phyloP scores from a whole-genome alignment of 2,888 invertebrate species.

The Esperia sulphurella region DNA sequence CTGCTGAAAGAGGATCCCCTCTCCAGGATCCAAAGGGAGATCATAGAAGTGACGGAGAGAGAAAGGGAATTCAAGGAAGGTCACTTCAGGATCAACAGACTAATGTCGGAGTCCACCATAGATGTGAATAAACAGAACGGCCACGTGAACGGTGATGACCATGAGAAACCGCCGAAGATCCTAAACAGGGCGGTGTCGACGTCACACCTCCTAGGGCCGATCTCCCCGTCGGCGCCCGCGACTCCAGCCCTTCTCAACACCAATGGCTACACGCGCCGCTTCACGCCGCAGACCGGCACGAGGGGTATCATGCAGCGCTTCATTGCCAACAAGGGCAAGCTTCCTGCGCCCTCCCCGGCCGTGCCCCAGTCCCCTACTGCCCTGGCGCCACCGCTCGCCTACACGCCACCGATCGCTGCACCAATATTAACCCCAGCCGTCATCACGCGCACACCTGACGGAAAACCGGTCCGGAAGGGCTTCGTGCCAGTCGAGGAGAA shows the following conservation, averaged over 20 bases:
- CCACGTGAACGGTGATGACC: conserved; percentile 55
- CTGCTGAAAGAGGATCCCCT: conserved; percentile 85
- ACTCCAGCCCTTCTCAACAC: conserved; percentile 55
- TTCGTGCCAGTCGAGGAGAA: conserved; percentile 92
- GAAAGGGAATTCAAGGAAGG: conserved; percentile 89
- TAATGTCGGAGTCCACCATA: conserved; percentile 68
- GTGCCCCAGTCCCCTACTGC: conserved; percentile 38
- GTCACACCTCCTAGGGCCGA: conserved; percentile 62
- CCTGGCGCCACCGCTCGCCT: conserved; percentile 44
- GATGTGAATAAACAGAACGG: conserved; percentile 71
- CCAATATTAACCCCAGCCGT: conserved; percentile 48
- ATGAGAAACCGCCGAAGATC: conserved; percentile 41
- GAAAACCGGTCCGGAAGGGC: conserved; percentile 85
- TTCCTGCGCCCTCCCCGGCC: conserved; percentile 55
- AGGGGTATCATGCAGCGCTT: conserved; percentile 93
- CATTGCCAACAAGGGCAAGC: conserved; percentile 88
- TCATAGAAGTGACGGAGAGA: conserved; percentile 90
- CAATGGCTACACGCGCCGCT: conserved; percentile 79
- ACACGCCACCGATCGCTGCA: conserved; percentile 47
- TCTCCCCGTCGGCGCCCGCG: conserved; percentile 52
- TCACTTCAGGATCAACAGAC: conserved; percentile 65
- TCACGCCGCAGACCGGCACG: conserved; percentile 82
- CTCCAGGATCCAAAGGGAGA: conserved; percentile 92
- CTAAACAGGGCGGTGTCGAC: conserved; percentile 69
- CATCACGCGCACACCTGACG: conserved; percentile 78